phyloP scores from a whole-genome alignment of 2,113 vertebrate genomes.

The Nannobrachium achirus region DNA sequence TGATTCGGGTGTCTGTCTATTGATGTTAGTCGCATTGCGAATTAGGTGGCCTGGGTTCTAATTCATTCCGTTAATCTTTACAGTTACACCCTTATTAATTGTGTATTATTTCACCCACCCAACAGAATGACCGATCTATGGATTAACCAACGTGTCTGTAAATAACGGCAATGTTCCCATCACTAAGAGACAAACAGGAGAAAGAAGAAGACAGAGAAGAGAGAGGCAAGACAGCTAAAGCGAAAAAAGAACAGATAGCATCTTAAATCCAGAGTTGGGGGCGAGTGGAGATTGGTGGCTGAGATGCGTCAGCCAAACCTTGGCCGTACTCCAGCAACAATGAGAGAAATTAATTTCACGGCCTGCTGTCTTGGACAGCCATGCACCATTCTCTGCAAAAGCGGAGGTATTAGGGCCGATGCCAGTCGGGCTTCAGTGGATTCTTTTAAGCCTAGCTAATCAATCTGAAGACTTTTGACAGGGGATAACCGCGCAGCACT shows the following conservation, averaged over 20 bases:
- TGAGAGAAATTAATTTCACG: slow-evolving; percentile 22
- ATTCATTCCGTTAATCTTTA: too few relatives aligned
- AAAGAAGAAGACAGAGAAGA: not conserved
- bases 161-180: not conserved
- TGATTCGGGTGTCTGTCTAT: too few relatives aligned
- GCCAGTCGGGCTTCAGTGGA: not conserved
- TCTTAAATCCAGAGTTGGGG: too few relatives aligned
- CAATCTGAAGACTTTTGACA: not conserved
- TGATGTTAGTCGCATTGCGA: too few relatives aligned
- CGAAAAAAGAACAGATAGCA: too few relatives aligned
- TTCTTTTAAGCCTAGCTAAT: not conserved
- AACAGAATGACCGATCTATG: too few relatives aligned
- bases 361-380: slow-evolving; percentile 12
- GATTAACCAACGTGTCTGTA: too few relatives aligned
- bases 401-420: not conserved
- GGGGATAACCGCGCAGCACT: not conserved
- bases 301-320: not conserved
- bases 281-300: too few relatives aligned
- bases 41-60: too few relatives aligned
- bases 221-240: too few relatives aligned
- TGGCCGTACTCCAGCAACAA: not conserved
- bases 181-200: not conserved
- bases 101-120: too few relatives aligned
- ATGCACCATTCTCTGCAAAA: not conserved
- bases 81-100: too few relatives aligned